A percentile compares a stretch with the other conserved stretches of the same genome.
Conservation (phyloP, 2,797 vertebrate genomes). For the Pseudopleuronectes americanus region DNA sequence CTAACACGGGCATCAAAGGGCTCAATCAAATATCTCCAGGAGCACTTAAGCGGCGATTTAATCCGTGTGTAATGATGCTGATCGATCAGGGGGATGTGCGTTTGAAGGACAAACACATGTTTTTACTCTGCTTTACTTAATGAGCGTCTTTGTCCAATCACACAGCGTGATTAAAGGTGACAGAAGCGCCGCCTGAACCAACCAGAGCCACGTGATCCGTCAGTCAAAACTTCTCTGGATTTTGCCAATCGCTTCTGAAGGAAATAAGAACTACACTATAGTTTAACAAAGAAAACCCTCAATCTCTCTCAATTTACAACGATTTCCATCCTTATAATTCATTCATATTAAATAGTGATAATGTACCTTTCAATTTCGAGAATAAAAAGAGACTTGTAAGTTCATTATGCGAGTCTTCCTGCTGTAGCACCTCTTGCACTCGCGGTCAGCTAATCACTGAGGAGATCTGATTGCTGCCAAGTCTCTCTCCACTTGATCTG, state of each 20-base stretch:
- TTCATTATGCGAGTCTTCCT: constrained; percentile 27
- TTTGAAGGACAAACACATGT: constrained; percentile 79
- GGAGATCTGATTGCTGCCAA: constrained; percentile 43
- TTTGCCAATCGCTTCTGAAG: neutral
- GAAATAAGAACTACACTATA: neutral
- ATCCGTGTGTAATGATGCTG: constrained; percentile 70
- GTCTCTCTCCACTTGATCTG: constrained; percentile 43
- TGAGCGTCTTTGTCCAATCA: constrained; percentile 67
- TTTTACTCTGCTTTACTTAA: constrained; percentile 76
- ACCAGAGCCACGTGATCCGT: constrained; percentile 18
- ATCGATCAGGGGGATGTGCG: constrained; percentile 68
- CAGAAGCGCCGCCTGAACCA: constrained; percentile 31
- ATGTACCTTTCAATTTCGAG: constrained; percentile 28
- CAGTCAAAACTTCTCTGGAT: constrained; percentile 26
- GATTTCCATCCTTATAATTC: too few species aligned
- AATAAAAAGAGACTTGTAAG: constrained; percentile 13
- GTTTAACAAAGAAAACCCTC: neutral
- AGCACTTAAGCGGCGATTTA: constrained; percentile 76
- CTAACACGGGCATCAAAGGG: constrained; percentile 42
- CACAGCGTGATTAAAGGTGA: constrained; percentile 70
- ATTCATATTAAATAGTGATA: neutral
- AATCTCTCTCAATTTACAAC: constrained; percentile 1
- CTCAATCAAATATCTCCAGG: constrained; percentile 68
- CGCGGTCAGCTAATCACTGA: constrained; percentile 45
- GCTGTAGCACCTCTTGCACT: constrained; percentile 35